A percentile compares a stretch with the other conserved stretches of the same genome.
Evolutionary conservation across 1,140 invertebrate species (phyloP).

Genomic region (Phymastichus coffea): DNA sequence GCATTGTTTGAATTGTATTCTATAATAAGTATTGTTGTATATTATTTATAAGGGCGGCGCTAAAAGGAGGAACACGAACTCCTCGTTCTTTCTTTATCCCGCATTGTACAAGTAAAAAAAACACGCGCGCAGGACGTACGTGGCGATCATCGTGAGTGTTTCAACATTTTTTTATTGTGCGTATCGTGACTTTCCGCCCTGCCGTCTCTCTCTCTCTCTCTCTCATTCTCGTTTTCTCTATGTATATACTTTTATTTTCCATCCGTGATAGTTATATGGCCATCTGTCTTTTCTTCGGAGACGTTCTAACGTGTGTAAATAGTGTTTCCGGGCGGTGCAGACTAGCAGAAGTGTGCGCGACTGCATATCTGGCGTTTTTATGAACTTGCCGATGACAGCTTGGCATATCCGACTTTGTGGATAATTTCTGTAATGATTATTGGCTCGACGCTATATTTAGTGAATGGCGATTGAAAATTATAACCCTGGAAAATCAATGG

Average conservation of each 20-base stretch:
- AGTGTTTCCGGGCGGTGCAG: background rate
- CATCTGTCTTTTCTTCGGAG: background rate
- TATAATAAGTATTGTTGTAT: no score
- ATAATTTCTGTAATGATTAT: no score
- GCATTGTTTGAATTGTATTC: no score
- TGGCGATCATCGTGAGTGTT: constrained; percentile 3
- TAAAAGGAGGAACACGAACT: background rate
- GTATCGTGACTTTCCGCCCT: constrained; percentile 27
- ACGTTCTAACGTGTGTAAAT: background rate
- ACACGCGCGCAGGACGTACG: background rate
- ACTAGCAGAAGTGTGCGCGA: constrained; percentile 1
- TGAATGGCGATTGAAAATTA: no score
- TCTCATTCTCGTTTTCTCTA: background rate
- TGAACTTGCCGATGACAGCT: background rate
- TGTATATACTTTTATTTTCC: background rate
- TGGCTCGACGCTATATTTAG: no score
- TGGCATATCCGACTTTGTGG: no score
- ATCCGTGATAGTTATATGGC: background rate
- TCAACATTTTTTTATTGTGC: constrained; percentile 36
- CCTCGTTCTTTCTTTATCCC: background rate
- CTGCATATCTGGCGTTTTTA: background rate
- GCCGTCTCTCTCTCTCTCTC: background rate
- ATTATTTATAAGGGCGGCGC: background rate
- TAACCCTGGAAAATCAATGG: no score
- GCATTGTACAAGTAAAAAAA: background rate